Conservation (phyloP, 2,113 vertebrate species). For the Alexandromys fortis region DNA sequence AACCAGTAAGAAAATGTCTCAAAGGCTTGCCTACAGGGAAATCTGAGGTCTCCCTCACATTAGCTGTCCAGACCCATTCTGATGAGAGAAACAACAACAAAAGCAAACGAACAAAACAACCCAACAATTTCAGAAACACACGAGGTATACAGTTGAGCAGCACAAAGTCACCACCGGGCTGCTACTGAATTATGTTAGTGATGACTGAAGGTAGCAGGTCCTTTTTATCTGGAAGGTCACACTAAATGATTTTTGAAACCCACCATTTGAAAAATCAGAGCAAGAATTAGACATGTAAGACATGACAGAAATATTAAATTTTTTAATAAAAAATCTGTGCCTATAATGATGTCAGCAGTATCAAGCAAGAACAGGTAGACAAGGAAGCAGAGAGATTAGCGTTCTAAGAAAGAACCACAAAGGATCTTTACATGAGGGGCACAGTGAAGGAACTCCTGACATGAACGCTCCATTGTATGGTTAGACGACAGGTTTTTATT, state of each 20-base stretch:
- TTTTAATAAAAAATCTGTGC: not conserved
- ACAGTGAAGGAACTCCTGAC: not conserved
- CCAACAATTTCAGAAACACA: no score
- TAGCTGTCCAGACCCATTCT: not conserved
- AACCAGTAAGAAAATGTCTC: no score
- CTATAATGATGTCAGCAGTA: not conserved
- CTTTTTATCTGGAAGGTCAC: not conserved
- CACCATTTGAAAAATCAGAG: not conserved
- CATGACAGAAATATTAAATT: not conserved
- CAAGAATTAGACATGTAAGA: not conserved
- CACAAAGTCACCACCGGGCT: not conserved
- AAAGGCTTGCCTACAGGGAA: no score
- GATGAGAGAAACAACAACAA: not conserved
- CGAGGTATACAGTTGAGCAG: not conserved
- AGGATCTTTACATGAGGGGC: not conserved
- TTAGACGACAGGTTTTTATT: not conserved
- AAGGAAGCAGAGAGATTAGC: not conserved
- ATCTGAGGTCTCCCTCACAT: no score
- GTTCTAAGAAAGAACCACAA: not conserved
- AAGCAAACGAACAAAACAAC: no score
- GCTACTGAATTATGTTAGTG: no score
- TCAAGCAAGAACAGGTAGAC: not conserved
- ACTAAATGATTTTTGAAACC: not conserved
- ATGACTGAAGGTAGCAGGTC: not conserved
- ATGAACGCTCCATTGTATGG: not conserved